phyloP scores from a whole-genome alignment of 2,797 vertebrate species.

The Columba guinea region DNA sequence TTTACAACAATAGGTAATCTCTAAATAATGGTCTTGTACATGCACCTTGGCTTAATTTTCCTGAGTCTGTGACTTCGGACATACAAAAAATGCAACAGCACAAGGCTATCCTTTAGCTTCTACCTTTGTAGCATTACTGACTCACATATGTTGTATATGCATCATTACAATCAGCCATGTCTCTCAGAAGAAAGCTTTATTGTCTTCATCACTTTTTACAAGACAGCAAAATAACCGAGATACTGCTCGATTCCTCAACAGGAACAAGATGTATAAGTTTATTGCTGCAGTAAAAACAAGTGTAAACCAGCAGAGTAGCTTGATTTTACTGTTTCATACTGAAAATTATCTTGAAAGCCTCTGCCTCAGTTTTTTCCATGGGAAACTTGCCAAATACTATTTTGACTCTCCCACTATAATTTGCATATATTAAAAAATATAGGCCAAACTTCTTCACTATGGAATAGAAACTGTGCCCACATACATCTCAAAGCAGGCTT shows the following conservation, averaged over 20 bases:
- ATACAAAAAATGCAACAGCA: not conserved
- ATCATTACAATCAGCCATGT: not conserved
- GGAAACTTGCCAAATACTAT: slow-evolving; percentile 48
- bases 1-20: not conserved
- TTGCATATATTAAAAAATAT: slow-evolving; percentile 48
- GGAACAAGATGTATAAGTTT: not conserved
- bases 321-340: slow-evolving; percentile 13
- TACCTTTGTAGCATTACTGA: not conserved
- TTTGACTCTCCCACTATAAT: not conserved
- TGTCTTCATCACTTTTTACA: not conserved
- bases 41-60: not conserved
- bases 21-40: not conserved
- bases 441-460: not conserved
- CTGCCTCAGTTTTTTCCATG: not conserved
- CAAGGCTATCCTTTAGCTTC: not conserved
- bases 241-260: not conserved
- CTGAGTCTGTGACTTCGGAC: not conserved
- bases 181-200: not conserved
- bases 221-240: not conserved
- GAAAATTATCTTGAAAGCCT: slow-evolving; percentile 45
- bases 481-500: slow-evolving; percentile 20
- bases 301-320: not conserved
- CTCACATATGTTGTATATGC: accelerated
- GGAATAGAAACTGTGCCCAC: not conserved
- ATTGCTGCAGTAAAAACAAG: slow-evolving; percentile 1